Conservation (phyloP, 2,888 invertebrate genomes). For the Amaurobius ferox region DNA sequence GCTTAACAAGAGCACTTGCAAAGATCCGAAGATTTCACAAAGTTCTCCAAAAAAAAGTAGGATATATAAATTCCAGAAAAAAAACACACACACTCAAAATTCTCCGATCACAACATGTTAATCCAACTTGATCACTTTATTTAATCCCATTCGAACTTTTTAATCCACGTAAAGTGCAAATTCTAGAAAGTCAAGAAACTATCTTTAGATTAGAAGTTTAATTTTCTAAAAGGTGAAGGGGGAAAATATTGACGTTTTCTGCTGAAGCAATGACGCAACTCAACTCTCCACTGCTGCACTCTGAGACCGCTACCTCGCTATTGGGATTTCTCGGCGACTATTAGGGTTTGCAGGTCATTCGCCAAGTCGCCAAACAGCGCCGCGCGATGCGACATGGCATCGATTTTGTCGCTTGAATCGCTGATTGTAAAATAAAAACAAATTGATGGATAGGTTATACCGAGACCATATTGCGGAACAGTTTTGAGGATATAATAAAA, state of each 20-base stretch:
- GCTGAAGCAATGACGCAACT: constrained; percentile 9
- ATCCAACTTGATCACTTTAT: background rate
- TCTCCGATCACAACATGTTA: background rate
- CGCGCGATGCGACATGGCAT: background rate
- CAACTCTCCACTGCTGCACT: constrained; percentile 12
- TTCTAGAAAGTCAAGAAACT: background rate
- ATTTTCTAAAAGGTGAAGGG: constrained; percentile 15
- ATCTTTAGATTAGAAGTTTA: background rate
- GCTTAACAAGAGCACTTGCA: background rate
- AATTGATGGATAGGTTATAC: background rate
- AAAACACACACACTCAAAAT: background rate
- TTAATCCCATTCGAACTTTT: background rate
- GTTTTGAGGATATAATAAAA: background rate
- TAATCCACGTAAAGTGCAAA: background rate
- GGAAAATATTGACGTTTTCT: constrained; percentile 14
- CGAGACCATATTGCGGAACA: background rate
- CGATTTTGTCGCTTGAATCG: background rate
- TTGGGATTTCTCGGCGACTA: constrained; percentile 4
- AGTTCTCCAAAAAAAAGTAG: background rate
- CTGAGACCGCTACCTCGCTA: constrained; percentile 9
- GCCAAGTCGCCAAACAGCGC: background rate
- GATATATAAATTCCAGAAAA: background rate
- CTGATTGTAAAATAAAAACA: background rate
- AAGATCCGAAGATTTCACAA: background rate
- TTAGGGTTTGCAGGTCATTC: background rate